These are phyloP conservation scores for Dendroctonus ponderosae DNA, from an alignment of 1,140 invertebrate genomes.

Conservation along the genomic window DNA sequence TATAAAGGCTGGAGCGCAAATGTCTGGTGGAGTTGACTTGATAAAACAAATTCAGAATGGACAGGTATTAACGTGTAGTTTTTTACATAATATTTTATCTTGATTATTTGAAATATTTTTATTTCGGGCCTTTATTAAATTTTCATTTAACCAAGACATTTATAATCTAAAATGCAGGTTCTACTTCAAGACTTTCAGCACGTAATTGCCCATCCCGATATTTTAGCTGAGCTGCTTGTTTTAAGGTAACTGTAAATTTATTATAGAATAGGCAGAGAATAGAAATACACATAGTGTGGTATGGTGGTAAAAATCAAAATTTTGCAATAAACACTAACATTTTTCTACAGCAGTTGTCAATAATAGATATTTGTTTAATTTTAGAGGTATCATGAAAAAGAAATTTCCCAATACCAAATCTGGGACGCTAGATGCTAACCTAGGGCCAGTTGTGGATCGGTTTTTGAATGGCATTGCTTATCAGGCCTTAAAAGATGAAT, in stretches of 20 bases:
- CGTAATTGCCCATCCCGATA: slow-evolving; percentile 73
- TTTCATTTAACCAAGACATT: background rate
- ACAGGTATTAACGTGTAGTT: slow-evolving; percentile 39
- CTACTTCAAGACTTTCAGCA: slow-evolving; percentile 69
- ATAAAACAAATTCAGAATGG: slow-evolving; percentile 75
- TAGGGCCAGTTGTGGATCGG: slow-evolving; percentile 59
- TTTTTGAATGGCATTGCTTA: slow-evolving; percentile 69
- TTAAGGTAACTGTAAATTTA: slow-evolving; percentile 49
- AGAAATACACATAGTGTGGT: background rate
- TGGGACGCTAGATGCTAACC: slow-evolving; percentile 67
- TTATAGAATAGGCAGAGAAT: too few relatives aligned
- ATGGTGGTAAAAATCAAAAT: background rate
- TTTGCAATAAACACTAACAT: too few relatives aligned
- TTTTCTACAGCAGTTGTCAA: background rate
- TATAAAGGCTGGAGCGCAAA: slow-evolving; percentile 64
- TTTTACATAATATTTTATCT: background rate
- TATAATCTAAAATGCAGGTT: slow-evolving; percentile 44
- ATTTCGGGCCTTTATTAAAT: background rate
- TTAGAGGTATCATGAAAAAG: slow-evolving; percentile 68
- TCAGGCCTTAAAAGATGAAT: slow-evolving; percentile 60
- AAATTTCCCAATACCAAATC: slow-evolving; percentile 68
- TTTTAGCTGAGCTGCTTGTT: slow-evolving; percentile 70
- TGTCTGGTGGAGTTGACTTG: slow-evolving; percentile 66
- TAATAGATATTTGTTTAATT: background rate
- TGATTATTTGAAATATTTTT: background rate